Evolutionary conservation across 2,888 invertebrate genomes (phyloP).

Genomic region (Troilus luridus): DNA sequence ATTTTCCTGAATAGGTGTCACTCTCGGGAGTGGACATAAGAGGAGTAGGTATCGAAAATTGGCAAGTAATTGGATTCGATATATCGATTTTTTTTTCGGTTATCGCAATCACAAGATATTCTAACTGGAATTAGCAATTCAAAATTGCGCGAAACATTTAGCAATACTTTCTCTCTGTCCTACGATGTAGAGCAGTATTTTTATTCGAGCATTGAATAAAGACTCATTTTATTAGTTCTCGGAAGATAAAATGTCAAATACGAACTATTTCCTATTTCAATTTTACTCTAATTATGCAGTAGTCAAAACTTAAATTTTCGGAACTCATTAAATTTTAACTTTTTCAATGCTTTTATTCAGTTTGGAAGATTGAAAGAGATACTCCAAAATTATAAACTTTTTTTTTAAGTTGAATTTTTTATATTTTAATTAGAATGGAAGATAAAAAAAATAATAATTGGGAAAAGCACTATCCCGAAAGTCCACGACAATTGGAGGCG

Average conservation of each 20-base stretch:
- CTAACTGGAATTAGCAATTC: not conserved
- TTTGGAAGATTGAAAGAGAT: not conserved
- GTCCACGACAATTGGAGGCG: not conserved
- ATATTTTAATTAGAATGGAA: not conserved
- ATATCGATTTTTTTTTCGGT: not conserved
- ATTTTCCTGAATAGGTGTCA: conserved; percentile 30
- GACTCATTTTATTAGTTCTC: not conserved
- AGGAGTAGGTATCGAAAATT: not conserved
- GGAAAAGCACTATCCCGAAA: not conserved
- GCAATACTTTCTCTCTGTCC: not conserved
- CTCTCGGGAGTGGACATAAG: not conserved
- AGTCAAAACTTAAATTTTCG: too few species aligned
- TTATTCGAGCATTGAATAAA: too few species aligned
- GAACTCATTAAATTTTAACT: not conserved
- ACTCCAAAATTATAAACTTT: not conserved
- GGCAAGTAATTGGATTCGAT: conserved; percentile 26
- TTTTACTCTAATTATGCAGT: too few species aligned
- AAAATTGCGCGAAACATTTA: not conserved
- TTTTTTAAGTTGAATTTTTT: not conserved
- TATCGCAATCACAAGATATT: not conserved
- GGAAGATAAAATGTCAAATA: too few species aligned
- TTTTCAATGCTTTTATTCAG: not conserved
- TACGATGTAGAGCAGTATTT: not conserved
- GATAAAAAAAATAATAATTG: not conserved
- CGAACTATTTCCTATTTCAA: too few species aligned